phyloP scores from a whole-genome alignment of 1,140 invertebrate genomes.

The Formica selysi region DNA sequence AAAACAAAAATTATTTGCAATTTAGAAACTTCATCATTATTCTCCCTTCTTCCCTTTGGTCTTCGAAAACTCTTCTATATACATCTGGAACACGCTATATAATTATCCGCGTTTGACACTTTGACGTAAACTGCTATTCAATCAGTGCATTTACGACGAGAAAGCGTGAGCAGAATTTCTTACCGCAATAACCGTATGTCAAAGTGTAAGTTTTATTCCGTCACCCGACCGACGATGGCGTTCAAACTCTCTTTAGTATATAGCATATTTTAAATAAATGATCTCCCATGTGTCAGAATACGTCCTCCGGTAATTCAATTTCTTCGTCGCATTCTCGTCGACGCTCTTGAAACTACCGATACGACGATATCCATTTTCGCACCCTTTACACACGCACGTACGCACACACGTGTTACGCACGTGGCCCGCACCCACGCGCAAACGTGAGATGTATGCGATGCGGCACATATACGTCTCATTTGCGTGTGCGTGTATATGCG shows the following conservation, averaged over 20 bases:
- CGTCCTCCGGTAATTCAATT: constrained; percentile 35
- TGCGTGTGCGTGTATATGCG: not conserved
- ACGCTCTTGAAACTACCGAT: constrained; percentile 13
- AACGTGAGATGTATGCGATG: constrained; percentile 7
- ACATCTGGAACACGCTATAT: not conserved
- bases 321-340: constrained; percentile 28
- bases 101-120: constrained; percentile 9
- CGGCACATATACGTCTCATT: not conserved
- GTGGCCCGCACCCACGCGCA: not conserved
- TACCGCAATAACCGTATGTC: constrained; percentile 36
- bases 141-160: constrained; percentile 3
- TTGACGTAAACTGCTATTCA: constrained; percentile 31
- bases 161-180: constrained; percentile 16
- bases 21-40: not conserved
- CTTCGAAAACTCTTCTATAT: not conserved
- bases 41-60: not conserved
- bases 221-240: not conserved
- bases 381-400: too few relatives aligned
- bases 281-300: not conserved
- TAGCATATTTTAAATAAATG: constrained; percentile 16
- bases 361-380: not conserved
- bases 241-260: not conserved
- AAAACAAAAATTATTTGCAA: not conserved
- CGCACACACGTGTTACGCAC: constrained; percentile 3
- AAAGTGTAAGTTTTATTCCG: not conserved